A percentile compares a stretch with the other conserved stretches of the same genome.
phyloP scores from a whole-genome alignment of 2,888 invertebrate species.

The Noctua fimbriata region DNA sequence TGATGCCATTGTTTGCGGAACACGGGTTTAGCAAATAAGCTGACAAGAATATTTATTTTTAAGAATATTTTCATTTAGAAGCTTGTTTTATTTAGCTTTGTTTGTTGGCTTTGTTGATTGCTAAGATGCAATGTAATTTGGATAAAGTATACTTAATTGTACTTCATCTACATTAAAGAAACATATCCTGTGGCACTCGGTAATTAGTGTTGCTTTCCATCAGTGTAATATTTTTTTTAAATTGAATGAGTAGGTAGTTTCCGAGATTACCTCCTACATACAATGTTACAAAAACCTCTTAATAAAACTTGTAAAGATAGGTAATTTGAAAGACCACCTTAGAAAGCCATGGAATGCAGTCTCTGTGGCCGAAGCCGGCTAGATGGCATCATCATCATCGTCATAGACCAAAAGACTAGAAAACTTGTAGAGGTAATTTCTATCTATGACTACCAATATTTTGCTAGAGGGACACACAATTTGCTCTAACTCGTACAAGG shows the following conservation, averaged over 20 bases:
- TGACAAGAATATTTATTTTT: conserved; percentile 2
- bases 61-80: conserved; percentile 40
- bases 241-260: neutral
- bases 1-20: conserved; percentile 55
- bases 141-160: neutral
- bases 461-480: neutral
- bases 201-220: neutral
- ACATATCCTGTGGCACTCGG: neutral
- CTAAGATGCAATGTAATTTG: neutral
- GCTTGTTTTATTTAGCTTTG: conserved; percentile 23
- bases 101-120: conserved; percentile 7
- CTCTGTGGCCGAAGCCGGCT: neutral
- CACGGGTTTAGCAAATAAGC: conserved; percentile 62
- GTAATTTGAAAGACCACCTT: neutral
- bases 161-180: neutral
- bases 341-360: neutral
- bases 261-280: neutral
- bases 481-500: neutral
- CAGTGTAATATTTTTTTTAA: neutral
- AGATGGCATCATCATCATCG: neutral
- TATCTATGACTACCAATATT: neutral
- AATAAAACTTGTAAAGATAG: neutral
- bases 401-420: neutral
- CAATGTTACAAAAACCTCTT: neutral
- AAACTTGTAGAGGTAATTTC: neutral